These are phyloP conservation scores for Alviniconcha marisindica DNA, from an alignment of 1,140 invertebrate species.

Conservation along the genomic window DNA sequence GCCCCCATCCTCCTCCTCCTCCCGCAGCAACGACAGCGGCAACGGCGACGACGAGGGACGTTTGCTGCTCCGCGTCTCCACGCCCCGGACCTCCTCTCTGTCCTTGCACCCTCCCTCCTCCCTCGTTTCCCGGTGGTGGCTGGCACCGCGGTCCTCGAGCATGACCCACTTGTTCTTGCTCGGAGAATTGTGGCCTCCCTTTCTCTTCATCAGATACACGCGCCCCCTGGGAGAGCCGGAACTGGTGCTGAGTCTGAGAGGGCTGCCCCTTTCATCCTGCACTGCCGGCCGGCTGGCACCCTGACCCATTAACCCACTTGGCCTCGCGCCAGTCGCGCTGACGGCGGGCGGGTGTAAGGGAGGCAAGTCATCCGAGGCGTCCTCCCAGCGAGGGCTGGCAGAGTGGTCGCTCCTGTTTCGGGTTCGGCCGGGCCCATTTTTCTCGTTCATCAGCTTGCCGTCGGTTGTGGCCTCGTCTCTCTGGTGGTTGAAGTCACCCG, in stretches of 20 bases:
- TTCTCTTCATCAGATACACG: conserved; percentile 25
- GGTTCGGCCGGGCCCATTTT: background rate
- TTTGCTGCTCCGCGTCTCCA: too few relatives aligned
- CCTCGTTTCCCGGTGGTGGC: too few relatives aligned
- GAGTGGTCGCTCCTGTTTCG: conserved; percentile 20
- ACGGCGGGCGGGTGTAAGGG: conserved; percentile 6
- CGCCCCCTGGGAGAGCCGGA: background rate
- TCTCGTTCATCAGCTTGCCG: background rate
- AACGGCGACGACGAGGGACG: too few relatives aligned
- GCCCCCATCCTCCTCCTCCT: too few relatives aligned
- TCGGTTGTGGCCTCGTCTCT: background rate
- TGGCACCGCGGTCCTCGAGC: too few relatives aligned
- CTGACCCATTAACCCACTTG: conserved; percentile 5
- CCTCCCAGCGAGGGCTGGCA: background rate
- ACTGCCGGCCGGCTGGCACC: background rate
- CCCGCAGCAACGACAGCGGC: too few relatives aligned
- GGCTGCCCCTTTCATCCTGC: background rate
- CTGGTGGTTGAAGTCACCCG: background rate
- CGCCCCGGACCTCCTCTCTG: too few relatives aligned
- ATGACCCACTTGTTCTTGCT: too few relatives aligned
- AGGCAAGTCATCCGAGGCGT: background rate
- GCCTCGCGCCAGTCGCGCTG: background rate
- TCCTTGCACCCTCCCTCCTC: too few relatives aligned
- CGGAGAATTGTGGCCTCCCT: too few relatives aligned
- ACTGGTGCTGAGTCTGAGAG: background rate